Evolutionary conservation across 2,888 invertebrate genomes (phyloP), one percentile per base, ranked within the genome.

Genomic region (Opisthograptis luteolata): DNA sequence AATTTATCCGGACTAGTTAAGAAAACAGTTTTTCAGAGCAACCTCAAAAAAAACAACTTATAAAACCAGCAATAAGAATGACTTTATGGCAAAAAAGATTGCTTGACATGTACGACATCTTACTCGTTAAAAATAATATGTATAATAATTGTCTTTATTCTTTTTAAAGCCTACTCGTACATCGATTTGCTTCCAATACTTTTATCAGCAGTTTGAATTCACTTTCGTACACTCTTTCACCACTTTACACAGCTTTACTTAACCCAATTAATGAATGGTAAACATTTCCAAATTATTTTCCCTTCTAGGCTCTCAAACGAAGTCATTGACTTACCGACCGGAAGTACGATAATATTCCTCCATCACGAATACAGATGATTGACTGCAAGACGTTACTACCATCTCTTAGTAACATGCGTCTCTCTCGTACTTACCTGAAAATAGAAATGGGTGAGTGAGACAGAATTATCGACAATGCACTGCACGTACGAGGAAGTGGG

Each of bases 341-440:
- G 89, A 90, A 89, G 86, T 65, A 72, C 82, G 79, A 86, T 86
- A 84, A 88, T 86, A 87, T 87, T 84, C 85, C 84, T 76, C 84
- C 79, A 85, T 79, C 79, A 86, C 84, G 87, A 89, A 89, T 90
- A 87, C 86, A 87, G 88, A 88, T 88, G 88, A 88, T 87, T 87
- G 86, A 80, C 80, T 84, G 55, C 47, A 47, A 52, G 49, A 44
- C 40, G 44, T 43, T 47, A 41, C 40, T 39, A 31, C 34, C 25
- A 14, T 42, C 12, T 40, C 7, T 20, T 12, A 20, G 4, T 9
- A 9, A 14, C 39, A 28, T 76, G 66, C 44, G 55, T 73, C 79
- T 73, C 79, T 45, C 53, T 76, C 74, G 3, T 62, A 64, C 71
- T 12, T 48, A 58, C 49, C 44, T 43, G 43, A 45, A 49, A 36